Conservation (phyloP, 2,113 vertebrate species). For the Struthidea cinerea region DNA sequence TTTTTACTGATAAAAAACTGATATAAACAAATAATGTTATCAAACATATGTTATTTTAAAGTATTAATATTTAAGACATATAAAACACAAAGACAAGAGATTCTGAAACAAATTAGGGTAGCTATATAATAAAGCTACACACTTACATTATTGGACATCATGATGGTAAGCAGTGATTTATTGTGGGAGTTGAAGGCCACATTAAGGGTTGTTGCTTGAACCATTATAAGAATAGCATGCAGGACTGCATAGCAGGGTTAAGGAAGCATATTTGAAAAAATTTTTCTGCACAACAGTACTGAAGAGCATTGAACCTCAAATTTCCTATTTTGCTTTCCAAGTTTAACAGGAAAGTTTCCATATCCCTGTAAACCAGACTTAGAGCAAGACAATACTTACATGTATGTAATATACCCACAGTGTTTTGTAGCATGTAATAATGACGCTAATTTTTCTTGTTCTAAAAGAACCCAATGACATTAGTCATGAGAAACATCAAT, state of each 20-base stretch:
- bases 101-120: not conserved
- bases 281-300: not conserved
- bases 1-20: not conserved
- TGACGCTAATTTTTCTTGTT: not conserved
- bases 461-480: not conserved
- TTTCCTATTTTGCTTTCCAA: not conserved
- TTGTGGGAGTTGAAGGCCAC: conserved; percentile 99
- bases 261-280: conserved; percentile 64
- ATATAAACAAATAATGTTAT: not conserved
- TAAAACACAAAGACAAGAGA: not conserved
- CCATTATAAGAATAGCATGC: conserved; percentile 96
- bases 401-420: not conserved
- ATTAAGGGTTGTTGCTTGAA: conserved; percentile 96
- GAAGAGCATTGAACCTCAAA: not conserved
- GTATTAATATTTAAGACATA: not conserved
- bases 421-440: not conserved
- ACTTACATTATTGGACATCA: conserved; percentile 99
- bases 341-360: not conserved
- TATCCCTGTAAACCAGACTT: not conserved
- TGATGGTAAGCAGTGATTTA: conserved; percentile 97
- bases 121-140: not conserved
- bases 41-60: not conserved
- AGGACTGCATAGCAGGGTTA: conserved; percentile 80
- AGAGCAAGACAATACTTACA: not conserved
- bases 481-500: not conserved